Evolutionary conservation across 2,888 invertebrate species (phyloP).

Genomic region (Agrotis ipsilon): DNA sequence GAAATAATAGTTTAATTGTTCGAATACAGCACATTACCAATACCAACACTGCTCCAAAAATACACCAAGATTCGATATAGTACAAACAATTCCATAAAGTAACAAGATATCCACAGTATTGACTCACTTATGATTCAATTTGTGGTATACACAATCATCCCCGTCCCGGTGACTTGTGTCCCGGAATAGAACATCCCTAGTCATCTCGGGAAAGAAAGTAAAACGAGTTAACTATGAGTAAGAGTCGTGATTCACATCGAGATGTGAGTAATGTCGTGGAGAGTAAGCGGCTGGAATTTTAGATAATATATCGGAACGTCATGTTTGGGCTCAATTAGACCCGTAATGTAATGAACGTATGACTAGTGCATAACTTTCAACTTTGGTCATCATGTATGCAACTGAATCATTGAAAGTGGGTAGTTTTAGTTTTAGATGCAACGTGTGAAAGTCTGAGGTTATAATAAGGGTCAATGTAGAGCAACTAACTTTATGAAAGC

Average conservation of each 20-base stretch:
- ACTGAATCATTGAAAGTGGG: not conserved
- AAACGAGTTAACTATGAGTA: constrained; percentile 59
- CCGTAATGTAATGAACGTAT: constrained; percentile 15
- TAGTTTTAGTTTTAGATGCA: not conserved
- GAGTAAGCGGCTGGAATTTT: constrained; percentile 36
- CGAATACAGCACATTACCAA: not conserved
- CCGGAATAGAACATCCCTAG: constrained; percentile 62
- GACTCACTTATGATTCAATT: constrained; percentile 73
- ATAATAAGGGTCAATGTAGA: not conserved
- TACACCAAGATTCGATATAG: constrained; percentile 3
- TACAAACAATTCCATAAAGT: constrained; percentile 21
- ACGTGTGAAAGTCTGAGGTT: not conserved
- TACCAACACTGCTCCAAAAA: not conserved
- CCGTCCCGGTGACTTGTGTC: constrained; percentile 55
- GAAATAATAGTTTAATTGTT: not conserved
- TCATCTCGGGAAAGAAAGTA: constrained; percentile 59
- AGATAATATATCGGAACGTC: constrained; percentile 20
- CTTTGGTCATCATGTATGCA: constrained; percentile 7
- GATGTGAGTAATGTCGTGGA: constrained; percentile 55
- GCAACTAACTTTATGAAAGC: not conserved
- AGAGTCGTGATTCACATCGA: constrained; percentile 61
- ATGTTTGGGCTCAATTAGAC: constrained; percentile 17
- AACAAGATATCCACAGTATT: constrained; percentile 44
- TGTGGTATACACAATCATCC: constrained; percentile 61
- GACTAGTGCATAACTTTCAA: constrained; percentile 19